Base-by-base conservation (phyloP, 2,888 invertebrate genomes). In the Drosophila diplacantha region DNA sequence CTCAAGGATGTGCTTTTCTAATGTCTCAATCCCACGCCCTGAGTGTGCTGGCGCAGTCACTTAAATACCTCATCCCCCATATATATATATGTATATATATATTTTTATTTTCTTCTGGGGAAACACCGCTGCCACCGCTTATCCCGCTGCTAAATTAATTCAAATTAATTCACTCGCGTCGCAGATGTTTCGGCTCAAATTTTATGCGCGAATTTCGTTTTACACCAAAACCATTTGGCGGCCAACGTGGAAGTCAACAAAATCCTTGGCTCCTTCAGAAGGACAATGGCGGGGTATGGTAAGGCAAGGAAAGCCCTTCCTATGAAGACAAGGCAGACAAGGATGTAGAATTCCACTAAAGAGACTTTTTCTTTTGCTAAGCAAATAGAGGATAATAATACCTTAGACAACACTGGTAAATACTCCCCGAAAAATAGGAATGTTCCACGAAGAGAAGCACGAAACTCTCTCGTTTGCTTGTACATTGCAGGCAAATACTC, bases 81-180 rank as follows among this genome's bases (percentile, higher is more conserved):
- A 24, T 24, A 20, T 37, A 37, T 32, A 32, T 35, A 16, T 35
- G 9, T 37, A 7, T 20, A 22, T 39, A 14, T 39, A 5, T n/a
- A 5, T n/a, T n/a, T 41, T 16, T 31, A 50, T 20, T 18, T 29
- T 52, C n/a, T 9, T 37, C 14, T 16, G n/a, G 34, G 20, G 20
- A 31, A 46, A 31, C 31, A 29, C 26, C 41, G 41, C 24, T 20
- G 31, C 38, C 11, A 18, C 39, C 37, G 34, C 29, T 52, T 29
- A 39, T 34, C 58, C 71, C 66, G 52, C 74, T 80, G 75, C 72
- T 69, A 82, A 82, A 84, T 83, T 83, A 83, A 83, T 83, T 83
- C 83, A 85, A 83, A 83, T 83, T 83, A 83, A 83, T 85, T 83
- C 83, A 83, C 82, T 83, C 53, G 83, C 76, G 84, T 71, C 84